Evolutionary conservation across 1,140 invertebrate species (phyloP).

Genomic region (Tachypleus tridentatus): DNA sequence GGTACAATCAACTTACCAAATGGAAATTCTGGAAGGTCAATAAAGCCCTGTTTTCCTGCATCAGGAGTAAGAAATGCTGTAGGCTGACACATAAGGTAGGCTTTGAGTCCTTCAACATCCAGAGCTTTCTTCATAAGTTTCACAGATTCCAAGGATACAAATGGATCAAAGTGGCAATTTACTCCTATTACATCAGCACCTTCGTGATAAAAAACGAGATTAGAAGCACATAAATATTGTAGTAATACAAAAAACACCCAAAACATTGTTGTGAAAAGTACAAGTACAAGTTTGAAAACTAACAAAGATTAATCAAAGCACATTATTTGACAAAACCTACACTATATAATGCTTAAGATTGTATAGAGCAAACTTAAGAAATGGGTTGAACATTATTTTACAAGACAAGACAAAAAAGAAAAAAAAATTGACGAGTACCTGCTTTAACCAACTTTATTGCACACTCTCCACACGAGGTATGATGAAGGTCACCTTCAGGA

Average conservation of each 20-base stretch:
- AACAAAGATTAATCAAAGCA: too few relatives aligned
- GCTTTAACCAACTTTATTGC: conserved; percentile 36
- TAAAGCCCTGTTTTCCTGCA: conserved; percentile 36
- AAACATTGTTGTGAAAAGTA: too few relatives aligned
- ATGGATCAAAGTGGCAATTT: conserved; percentile 38
- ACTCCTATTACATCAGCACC: conserved; percentile 35
- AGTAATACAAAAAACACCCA: too few relatives aligned
- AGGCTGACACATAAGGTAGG: conserved; percentile 34
- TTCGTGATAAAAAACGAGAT: conserved; percentile 12
- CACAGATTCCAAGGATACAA: conserved; percentile 29
- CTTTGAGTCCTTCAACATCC: conserved; percentile 27
- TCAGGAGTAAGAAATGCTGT: conserved; percentile 35
- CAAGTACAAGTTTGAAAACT: too few relatives aligned
- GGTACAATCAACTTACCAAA: conserved; percentile 28
- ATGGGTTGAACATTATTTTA: too few relatives aligned
- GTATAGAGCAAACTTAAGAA: too few relatives aligned
- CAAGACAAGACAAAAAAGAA: too few relatives aligned
- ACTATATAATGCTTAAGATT: too few relatives aligned
- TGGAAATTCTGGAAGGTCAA: conserved; percentile 38
- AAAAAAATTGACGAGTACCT: conserved; percentile 16
- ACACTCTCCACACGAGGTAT: conserved; percentile 31
- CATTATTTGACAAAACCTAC: too few relatives aligned
- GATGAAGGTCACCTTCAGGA: conserved; percentile 35
- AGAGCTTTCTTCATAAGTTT: conserved; percentile 33
- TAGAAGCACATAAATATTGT: background rate